Evolutionary conservation across 2,888 invertebrate genomes (phyloP), one percentile per base, ranked within the genome.

Genomic region (Andrena flavipes): DNA sequence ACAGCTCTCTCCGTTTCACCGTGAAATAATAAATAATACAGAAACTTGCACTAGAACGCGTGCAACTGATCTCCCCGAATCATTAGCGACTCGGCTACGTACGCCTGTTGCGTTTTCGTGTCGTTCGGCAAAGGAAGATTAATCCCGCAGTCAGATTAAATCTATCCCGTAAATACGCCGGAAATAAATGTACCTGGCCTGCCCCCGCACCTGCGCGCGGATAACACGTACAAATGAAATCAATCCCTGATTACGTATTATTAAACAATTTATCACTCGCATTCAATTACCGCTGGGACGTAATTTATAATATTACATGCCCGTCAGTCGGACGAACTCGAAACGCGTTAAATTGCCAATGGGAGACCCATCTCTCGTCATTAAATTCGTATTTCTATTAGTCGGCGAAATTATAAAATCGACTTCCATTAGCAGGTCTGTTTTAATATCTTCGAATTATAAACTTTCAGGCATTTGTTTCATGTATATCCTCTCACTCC

Each of bases 171-270:
- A 76, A 83, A 81, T 83, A 81, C 75, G 64, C 26, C 29, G 76
- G 59, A 72, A 76, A 83, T 81, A 76, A 82, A 83, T 83, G 63
- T 68, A 75, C 20, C 49, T 23, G 56, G 6, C 6, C 26, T 10
- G 13, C 2, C 13, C 30, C 26, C 13, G 20, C 74, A 20, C 30
- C 64, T n/a, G 20, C 20, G 29, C 74, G 67, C 51, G 2, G 33
- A n/a, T 29, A 59, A 26, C 56, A 20, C 26, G 64, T 33, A 48
- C 30, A 48, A 78, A 72, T 51, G 68, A 78, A 82, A 82, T 84
- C 79, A 79, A 69, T 75, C 35, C 56, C 79, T 70, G 75, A 84
- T 84, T 84, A 80, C 84, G 74, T 59, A 78, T 80, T 83, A 84
- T 84, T 84, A 76, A 80, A 80, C 76, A 84, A 83, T 84, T 80